Evolutionary conservation across 2,797 vertebrate species (phyloP), one percentile per base, ranked within the genome.

Genomic region (Silurus lanzhouensis): DNA sequence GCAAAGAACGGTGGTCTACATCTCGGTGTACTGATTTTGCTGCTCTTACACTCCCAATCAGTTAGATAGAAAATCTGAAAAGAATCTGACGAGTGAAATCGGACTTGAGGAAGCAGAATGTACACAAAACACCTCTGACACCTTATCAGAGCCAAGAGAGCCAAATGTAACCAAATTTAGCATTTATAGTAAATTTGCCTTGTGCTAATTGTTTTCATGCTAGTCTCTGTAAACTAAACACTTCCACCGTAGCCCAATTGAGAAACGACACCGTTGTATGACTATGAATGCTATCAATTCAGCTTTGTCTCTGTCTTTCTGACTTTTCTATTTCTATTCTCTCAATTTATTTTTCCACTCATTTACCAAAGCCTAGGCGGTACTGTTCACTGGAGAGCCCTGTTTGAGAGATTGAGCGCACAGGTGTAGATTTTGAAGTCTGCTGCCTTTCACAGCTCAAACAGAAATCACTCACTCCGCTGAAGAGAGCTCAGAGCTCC

Each of bases 381-480:
- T n/a, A 22, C 17, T 74, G 48, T 57, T 78, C 83, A 78, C 20
- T 58, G 31, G 63, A 83, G 72, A 77, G 46, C 3, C 6, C 61
- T 76, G 71, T 83, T 76, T 82, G 66, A 81, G 78, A 61, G 68
- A 72, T 72, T 61, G 52, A 31, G 70, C 82, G 64, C 58, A 46
- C 82, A 72, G 71, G 82, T 81, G 63, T 67, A 67, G 22, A 66
- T 78, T 84, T 78, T 78, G 52, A 78, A 84, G 83, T 78, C 61
- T 68, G 81, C 44, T 75, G 44, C 64, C 15, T 83, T 75, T 72
- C 58, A 55, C 82, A 74, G 15, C 81, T 71, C 82, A 52, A 83
- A 74, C 57, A 83, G 68, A 82, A 70, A 83, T 83, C 82, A 61
- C 19, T 83, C 68, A 74, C 68, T 63, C n/a, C 72, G 14, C 70